Base-by-base conservation (phyloP, 2,797 vertebrate species). In the Anabacerthia variegaticeps region DNA sequence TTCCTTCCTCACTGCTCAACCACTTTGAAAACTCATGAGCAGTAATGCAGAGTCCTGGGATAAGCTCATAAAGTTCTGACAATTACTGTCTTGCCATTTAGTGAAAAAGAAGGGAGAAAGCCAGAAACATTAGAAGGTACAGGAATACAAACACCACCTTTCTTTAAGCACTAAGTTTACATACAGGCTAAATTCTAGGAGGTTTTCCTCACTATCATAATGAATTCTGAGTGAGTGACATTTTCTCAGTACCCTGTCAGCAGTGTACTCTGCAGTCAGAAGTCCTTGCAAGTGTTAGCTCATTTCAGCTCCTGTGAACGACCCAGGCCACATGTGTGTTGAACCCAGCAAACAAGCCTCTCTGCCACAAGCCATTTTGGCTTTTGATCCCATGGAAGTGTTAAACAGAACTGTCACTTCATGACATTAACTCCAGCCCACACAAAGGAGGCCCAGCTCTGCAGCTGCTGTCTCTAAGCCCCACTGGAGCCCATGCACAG, bases 401-500 rank as follows among this genome's bases (percentile, higher is more conserved):
- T 20, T 30, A 28, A 34, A 27, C 36, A 19, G 8, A 59, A 1
- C 27, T 3, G 32, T 21, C 7, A 51, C 26, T 26, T 26, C 2
- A 3, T 16, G 10, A 5, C 7, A 4, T 5, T 6, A 8, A 20
- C 15, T 48, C 22, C 55, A 61, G 56, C 52, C 55, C 39, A 11
- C 0, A 3, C 18, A 18, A 36, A 43, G 36, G 6, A 46, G 36
- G 28, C 67, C 49, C 58, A 55, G 55, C 28, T 12, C 1, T 1
- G 7, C 7, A 59, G 52, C 24, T 8, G 1, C 30, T 34, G 46
- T 3, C n/a, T 16, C 37, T 0, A 6, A 18, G 4, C 5, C 32
- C 63, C 18, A 4, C 0, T 18, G 46, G 8, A 20, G 69, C 10
- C 54, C 10, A 0, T 3, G 71, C 71, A 9, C 37, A 30, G 58